Conservation (phyloP, 1,140 invertebrate genomes). For the Neodiprion virginianus region DNA sequence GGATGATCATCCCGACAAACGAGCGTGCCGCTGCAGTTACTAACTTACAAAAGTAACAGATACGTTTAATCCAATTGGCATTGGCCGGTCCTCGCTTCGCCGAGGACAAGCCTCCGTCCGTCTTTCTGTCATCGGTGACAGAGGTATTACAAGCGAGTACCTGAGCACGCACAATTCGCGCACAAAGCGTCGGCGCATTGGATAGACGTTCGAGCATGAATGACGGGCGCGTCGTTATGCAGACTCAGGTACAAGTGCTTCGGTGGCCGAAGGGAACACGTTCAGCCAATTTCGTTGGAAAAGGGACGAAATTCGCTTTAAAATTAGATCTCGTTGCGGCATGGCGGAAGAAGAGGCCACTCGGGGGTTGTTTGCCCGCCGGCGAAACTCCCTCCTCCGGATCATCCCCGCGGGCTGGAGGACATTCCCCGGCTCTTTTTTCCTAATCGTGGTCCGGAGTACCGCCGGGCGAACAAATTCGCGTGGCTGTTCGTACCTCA, state of each 20-base stretch:
- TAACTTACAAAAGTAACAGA: slow-evolving; percentile 49
- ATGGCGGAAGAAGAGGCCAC: neutral
- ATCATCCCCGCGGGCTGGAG: neutral
- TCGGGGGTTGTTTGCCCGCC: too few relatives aligned
- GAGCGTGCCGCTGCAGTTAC: neutral
- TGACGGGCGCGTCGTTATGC: neutral
- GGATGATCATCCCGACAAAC: slow-evolving; percentile 2
- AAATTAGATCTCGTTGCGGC: neutral
- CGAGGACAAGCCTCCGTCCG: neutral
- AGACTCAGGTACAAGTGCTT: neutral
- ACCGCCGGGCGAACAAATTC: too few relatives aligned
- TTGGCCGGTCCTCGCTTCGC: slow-evolving; percentile 12
- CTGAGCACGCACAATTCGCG: neutral
- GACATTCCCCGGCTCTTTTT: neutral
- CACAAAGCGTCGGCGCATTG: neutral
- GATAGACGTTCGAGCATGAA: neutral
- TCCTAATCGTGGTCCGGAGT: neutral
- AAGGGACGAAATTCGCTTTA: slow-evolving; percentile 1
- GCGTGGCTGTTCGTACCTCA: too few relatives aligned
- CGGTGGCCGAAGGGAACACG: neutral
- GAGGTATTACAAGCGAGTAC: slow-evolving; percentile 1
- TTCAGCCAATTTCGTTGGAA: neutral
- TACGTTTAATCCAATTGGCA: slow-evolving; percentile 57
- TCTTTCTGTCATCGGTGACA: neutral
- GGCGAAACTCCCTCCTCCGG: too few relatives aligned